phyloP scores from a whole-genome alignment of 2,888 invertebrate species.

The Barypeithes pellucidus region DNA sequence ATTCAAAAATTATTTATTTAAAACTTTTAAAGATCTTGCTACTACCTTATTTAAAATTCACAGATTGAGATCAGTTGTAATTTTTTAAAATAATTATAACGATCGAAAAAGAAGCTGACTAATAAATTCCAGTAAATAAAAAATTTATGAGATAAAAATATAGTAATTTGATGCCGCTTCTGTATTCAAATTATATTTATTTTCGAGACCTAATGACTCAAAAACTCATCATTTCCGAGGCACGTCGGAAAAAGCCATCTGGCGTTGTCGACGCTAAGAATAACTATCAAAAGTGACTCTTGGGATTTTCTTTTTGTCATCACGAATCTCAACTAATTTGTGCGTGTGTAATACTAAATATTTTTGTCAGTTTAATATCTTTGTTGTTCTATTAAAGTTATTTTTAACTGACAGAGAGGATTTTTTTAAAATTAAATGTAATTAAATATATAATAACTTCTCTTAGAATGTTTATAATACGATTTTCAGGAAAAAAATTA shows the following conservation, averaged over 20 bases:
- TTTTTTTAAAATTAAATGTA: too few relatives aligned
- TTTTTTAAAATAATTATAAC: too few relatives aligned
- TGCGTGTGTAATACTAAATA: slow-evolving; percentile 29
- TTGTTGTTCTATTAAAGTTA: background rate
- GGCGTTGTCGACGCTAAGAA: slow-evolving; percentile 29
- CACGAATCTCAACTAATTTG: slow-evolving; percentile 35
- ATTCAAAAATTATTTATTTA: too few relatives aligned
- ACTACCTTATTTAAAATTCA: too few relatives aligned
- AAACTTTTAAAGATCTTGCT: too few relatives aligned
- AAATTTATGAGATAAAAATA: background rate
- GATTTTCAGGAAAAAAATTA: too few relatives aligned
- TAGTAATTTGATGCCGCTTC: background rate
- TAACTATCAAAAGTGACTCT: slow-evolving; percentile 40
- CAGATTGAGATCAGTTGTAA: too few relatives aligned
- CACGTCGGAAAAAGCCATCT: slow-evolving; percentile 39
- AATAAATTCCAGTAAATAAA: background rate
- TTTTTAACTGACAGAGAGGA: background rate
- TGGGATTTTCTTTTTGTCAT: slow-evolving; percentile 60
- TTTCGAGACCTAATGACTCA: slow-evolving; percentile 17
- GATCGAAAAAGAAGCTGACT: background rate
- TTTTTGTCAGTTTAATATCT: slow-evolving; percentile 15
- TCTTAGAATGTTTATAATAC: too few relatives aligned
- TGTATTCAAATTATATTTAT: slow-evolving; percentile 3
- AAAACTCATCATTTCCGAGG: slow-evolving; percentile 24
- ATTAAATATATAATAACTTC: too few relatives aligned